Conservation (phyloP, 1,140 invertebrate species). For the Monochamus saltuarius region DNA sequence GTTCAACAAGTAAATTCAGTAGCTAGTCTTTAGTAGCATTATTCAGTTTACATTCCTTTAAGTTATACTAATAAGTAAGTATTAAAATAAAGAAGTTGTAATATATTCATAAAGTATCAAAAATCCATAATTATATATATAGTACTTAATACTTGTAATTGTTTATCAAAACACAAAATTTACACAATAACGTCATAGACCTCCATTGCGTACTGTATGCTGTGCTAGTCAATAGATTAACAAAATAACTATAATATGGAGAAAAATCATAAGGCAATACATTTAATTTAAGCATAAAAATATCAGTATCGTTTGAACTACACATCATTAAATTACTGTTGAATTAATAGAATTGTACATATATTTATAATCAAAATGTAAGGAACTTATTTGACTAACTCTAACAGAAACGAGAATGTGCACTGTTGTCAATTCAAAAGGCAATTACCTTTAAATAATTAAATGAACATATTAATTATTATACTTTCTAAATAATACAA, state of each 20-base stretch:
- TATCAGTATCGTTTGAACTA: not conserved
- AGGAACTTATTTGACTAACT: slow-evolving; percentile 22
- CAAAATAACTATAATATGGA: slow-evolving; percentile 15
- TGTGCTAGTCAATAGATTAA: slow-evolving; percentile 31
- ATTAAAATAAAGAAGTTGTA: no score
- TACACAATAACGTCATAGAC: slow-evolving; percentile 39
- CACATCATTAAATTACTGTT: not conserved
- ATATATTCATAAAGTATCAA: no score
- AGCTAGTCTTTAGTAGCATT: slow-evolving; percentile 21
- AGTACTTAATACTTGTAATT: not conserved
- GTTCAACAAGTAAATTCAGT: slow-evolving; percentile 42
- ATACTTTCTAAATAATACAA: not conserved
- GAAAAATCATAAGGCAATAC: not conserved
- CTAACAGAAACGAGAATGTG: slow-evolving; percentile 37
- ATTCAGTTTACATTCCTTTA: not conserved
- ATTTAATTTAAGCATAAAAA: not conserved
- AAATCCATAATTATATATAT: no score
- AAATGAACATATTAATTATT: not conserved
- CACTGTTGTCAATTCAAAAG: slow-evolving; percentile 35
- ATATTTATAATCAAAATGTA: slow-evolving; percentile 18
- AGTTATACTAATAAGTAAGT: no score
- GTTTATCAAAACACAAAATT: slow-evolving; percentile 42
- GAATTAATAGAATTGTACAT: not conserved
- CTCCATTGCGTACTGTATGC: slow-evolving; percentile 48
- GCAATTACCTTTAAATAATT: slow-evolving; percentile 32